Base-by-base conservation (phyloP, 2,888 invertebrate species). In the Miltochrista miniata region DNA sequence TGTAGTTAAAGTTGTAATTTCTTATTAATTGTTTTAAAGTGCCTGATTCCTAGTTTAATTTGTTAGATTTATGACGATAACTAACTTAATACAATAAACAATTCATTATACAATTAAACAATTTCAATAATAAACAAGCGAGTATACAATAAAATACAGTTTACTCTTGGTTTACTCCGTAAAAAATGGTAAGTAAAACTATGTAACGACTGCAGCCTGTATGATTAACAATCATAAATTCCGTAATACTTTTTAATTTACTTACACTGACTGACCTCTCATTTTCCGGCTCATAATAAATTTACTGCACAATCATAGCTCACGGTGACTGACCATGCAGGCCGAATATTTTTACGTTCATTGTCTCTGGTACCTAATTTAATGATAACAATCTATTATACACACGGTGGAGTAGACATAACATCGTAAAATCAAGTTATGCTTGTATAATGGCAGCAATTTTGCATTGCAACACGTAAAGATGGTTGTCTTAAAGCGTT, bases 281-380 rank as follows among this genome's bases (percentile, higher is more conserved):
- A n/a, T 31, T 33, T 24, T 44, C 24, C 37, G 14, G 45, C 46
- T 24, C 14, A 11, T 29, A 36, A 29, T 67, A 61, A 59, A 53
- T 56, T 44, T 43, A 30, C 46, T 29, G 41, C 31, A 69, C 59
- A 63, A 55, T 69, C 70, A 70, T 68, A 59, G 56, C 64, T 70
- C 71, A 78, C 78, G 78, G 66, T 78, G 59, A 35, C 54, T 79
- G 77, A 61, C 72, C 76, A 81, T 74, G 65, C 81, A 75, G 83
- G 75, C 61, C 66, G 74, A 71, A 67, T 71, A 68, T 70, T 69
- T 61, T 68, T 62, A 56, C 54, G 57, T 68, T 68, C 76, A 82
- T 83, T 83, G 83, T 82, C 79, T 70, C 59, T 65, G 58, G 52
- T 61, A n/a, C n/a, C n/a, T n/a, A 72, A 69, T 73, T 69, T 70